Evolutionary conservation across 2,113 vertebrate genomes (phyloP), one percentile per base, ranked within the genome.

Genomic region (Siniperca chuatsi): DNA sequence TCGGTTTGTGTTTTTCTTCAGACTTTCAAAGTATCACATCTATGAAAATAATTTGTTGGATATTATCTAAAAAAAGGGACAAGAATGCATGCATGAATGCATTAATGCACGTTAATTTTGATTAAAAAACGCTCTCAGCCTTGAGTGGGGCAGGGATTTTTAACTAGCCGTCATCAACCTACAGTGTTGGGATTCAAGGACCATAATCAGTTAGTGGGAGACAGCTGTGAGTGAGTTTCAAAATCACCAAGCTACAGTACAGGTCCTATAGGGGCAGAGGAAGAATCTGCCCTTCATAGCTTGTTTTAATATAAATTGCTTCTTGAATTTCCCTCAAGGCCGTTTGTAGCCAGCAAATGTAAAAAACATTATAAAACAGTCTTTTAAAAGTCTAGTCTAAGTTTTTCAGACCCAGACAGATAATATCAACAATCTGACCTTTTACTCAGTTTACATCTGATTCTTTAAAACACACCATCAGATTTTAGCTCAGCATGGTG

Each of bases 251-350:
- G 46, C 46, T 52, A 15, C 25, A 75, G 62, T 16, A 29, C 11
- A 6, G 23, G 67, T 64, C 46, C 52, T 64, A 25, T 57, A 75
- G 46, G 15, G 2, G 64, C 35, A 75, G 21, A 37, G 55, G 42
- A 15, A n/a, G 16, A 81, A 54, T 55, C 58, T 64, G 79, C 40
- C 40, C 57, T 75, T 57, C 12, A 42, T 40, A 25, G 66, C 65
- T 48, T n/a, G 11, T 58, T 40, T 60, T 37, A 42, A 29, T 65
- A 42, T 37, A 42, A 42, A 60, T 15, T 69, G 46, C 54, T 54
- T 37, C 7, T 57, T 75, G 64, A 77, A 66, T 71, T 71, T 9
- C 18, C 10, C 54, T 50, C 18, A 54, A 71, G 65, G 50, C 35
- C n/a, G 9, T 75, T 42, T 64, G 23, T 23, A 42, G 23, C 54